Evolutionary conservation across 2,797 vertebrate species (phyloP), one percentile per base, ranked within the genome.

Genomic region (Yasuhikotakia modesta): DNA sequence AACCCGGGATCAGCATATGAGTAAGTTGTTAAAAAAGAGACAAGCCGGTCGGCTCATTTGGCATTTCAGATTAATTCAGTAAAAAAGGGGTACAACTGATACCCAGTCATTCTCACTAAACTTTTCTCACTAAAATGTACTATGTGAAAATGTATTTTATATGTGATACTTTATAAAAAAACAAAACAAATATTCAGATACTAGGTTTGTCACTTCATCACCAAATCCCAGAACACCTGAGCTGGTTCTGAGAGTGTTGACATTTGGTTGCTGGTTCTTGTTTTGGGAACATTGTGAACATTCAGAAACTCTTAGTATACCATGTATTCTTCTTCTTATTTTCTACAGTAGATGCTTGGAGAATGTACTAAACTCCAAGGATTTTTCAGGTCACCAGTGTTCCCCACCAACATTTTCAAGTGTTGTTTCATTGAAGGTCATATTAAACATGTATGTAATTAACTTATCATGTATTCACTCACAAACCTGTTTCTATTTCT

Each of bases 51-150:
- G 81, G 86, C 83, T 73, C 78, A 74, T 87, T 89, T 78, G 87
- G 82, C 80, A 83, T 90, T 90, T 91, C 66, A 86, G 87, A 87
- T 83, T 32, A 57, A 73, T 78, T 82, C 67, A 83, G 64, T 81
- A 85, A 79, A 68, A 30, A 1, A 1, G 60, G 19, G 30, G 24
- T 63, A 35, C 46, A 45, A 63, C 5, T 8, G 11, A 27, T n/a
- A 22, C 19, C 53, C 32, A 77, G 63, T 12, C 39, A 72, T 71
- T 17, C 17, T 17, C 1, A 35, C 35, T 35, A 5, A 35, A 35
- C 35, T 35, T 39, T 39, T 6, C n/a, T n/a, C n/a, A n/a, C n/a
- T n/a, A n/a, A 39, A 39, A 39, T 39, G 1, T 1, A 39, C 35
- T 39, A 39, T 39, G 35, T 39, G 35, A 39, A 39, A 39, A 6